Base-by-base conservation (phyloP, 2,888 invertebrate genomes). In the Temnothorax unifasciatus region DNA sequence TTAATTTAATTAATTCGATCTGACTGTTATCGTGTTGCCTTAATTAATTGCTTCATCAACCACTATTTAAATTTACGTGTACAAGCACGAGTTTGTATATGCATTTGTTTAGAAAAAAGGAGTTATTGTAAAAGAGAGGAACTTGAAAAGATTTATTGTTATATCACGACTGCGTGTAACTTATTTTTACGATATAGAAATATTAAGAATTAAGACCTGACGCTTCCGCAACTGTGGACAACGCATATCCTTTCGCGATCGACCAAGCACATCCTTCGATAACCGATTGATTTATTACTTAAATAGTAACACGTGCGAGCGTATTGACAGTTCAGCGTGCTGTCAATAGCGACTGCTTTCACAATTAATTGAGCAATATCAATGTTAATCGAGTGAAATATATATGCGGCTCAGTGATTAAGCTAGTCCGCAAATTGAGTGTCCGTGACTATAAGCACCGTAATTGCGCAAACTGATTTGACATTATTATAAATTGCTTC, bases 371-470 rank as follows among this genome's bases (percentile, higher is more conserved):
- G 79, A 81, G 47, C 71, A 81, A 71, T 81, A 59, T 13, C 79
- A 81, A 59, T 81, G 79, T 81, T 81, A 81, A 81, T 81, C 79
- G 71, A 81, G 79, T 47, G 71, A 81, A 81, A 71, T 71, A 81
- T 71, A 81, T 71, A 15, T 38, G 47, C 79, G 59, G 79, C 59
- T 81, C 79, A 81, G n/a, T 81, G 79, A 81, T 81, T 61, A 59
- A 69, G 59, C 47, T 69, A 47, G 44, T 79, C 69, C 57, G 47
- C 69, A 79, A 69, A 79, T 79, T 69, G 79, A 69, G 69, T 69
- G n/a, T 69, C 59, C 59, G 29, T 38, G 47, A 38, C 59, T 79
- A 79, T 34, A 59, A 59, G 47, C 69, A 38, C 13, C 47, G 18
- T 69, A 81, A 81, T 79, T 38, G 68, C 44, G 44, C 47, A 18